A percentile compares a stretch with the other conserved stretches of the same genome.
phyloP scores from a whole-genome alignment of 2,888 invertebrate species.

The Protophormia terraenovae region DNA sequence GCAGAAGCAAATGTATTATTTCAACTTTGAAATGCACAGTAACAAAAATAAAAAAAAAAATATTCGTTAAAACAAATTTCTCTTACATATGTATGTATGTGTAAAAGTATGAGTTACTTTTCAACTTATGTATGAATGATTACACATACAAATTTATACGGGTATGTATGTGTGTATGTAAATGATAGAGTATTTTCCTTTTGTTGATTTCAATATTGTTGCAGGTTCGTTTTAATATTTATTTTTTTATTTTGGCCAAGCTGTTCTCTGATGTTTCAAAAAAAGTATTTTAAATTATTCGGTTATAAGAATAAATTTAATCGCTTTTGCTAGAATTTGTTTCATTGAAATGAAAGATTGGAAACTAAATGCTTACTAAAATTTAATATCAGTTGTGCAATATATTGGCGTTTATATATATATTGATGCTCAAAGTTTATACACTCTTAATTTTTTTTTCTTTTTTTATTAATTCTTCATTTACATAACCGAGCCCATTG shows the following conservation, averaged over 20 bases:
- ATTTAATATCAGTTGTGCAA: too few relatives aligned
- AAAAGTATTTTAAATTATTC: not conserved
- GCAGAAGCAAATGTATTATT: slow-evolving; percentile 12
- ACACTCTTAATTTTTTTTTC: too few relatives aligned
- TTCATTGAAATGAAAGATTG: too few relatives aligned
- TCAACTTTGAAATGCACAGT: slow-evolving; percentile 14
- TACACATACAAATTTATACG: not conserved
- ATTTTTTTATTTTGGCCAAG: not conserved
- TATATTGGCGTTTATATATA: too few relatives aligned
- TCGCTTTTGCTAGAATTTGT: too few relatives aligned
- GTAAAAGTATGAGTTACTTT: not conserved
- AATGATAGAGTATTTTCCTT: not conserved
- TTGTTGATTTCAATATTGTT: slow-evolving; percentile 40
- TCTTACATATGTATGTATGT: not conserved
- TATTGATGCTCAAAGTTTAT: too few relatives aligned
- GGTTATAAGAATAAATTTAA: not conserved
- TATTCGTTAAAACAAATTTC: not conserved
- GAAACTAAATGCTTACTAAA: too few relatives aligned
- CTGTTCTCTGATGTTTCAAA: not conserved
- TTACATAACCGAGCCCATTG: too few relatives aligned
- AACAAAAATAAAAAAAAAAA: slow-evolving; percentile 9
- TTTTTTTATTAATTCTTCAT: too few relatives aligned
- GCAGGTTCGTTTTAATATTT: not conserved
- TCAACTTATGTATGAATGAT: slow-evolving; percentile 16
- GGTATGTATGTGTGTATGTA: not conserved